Base-by-base conservation (phyloP, 1,140 invertebrate species). In the Ceratosolen solmsi region DNA sequence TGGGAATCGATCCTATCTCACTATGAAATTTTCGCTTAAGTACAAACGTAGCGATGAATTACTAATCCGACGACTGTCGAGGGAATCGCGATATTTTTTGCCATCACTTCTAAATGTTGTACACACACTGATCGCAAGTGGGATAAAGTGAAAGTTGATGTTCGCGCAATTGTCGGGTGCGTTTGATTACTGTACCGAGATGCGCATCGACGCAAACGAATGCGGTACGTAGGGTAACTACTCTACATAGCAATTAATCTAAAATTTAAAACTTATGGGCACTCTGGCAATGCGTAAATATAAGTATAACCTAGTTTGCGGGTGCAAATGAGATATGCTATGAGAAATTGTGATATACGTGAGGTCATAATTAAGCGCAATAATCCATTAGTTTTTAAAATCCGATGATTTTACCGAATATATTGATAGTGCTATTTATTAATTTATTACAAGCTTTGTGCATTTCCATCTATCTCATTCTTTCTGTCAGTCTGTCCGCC, bases 71-170 rank as follows among this genome's bases (percentile, higher is more conserved):
- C 0, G 46, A 65, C 27, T 65, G 17, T 36, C 30, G 1, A 11
- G 33, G 33, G 20, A 68, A 9, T 68, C 63, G 22, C 7, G 17
- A 27, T 25, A 27, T 33, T n/a, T 30, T 68, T 22, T 4, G n/a
- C 17, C 20, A n/a, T 25, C 4, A 11, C 17, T 17, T 56, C 25
- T 73, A 73, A 54, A 20, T 27, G n/a, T 0, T 13, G 20, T n/a
- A 11, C 30, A 27, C 25, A 11, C 9, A 27, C 51, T 51, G 49
- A 78, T 68, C 25, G 27, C 3, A 27, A 27, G 58, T 51, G 27
- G 17, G 33, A 41, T 79, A 54, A 71, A 79, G 51, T 71, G 77
- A 79, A 79, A 79, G 74, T 65, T 27, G n/a, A n/a, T 22, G 36
- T 71, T 33, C 22, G 20, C 20, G 15, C 65, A 56, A 49, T 56